phyloP scores from a whole-genome alignment of 2,113 vertebrate genomes.

The Sinocyclocheilus grahami region DNA sequence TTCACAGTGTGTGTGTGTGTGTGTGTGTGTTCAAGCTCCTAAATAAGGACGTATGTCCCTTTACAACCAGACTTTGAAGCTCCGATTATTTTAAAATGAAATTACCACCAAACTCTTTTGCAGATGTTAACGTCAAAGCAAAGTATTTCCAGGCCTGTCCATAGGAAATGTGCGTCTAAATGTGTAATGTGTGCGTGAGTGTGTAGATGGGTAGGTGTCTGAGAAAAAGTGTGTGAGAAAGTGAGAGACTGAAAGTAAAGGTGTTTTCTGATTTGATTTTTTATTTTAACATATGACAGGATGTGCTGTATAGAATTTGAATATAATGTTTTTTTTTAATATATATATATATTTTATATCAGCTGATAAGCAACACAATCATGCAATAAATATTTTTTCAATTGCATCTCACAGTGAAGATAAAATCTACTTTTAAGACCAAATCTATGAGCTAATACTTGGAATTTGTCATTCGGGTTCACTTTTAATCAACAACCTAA shows the following conservation, averaged over 20 bases:
- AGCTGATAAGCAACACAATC: not conserved
- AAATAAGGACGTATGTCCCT: conserved; percentile 20
- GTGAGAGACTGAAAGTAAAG: not conserved
- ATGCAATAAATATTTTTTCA: not conserved
- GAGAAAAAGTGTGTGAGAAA: not conserved
- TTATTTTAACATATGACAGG: not conserved
- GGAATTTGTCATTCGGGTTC: not conserved
- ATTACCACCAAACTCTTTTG: conserved; percentile 36
- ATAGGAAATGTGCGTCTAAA: conserved; percentile 46
- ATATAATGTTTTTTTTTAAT: not conserved
- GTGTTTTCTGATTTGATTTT: not conserved
- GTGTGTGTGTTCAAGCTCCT: not conserved
- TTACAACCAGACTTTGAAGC: conserved; percentile 44
- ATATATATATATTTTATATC: not conserved
- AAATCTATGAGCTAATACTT: not conserved
- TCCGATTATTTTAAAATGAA: conserved; percentile 37
- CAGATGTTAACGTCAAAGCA: conserved; percentile 57
- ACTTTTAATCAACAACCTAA: not conserved
- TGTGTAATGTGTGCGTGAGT: conserved; percentile 2
- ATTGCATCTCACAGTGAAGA: not conserved
- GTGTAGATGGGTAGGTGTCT: not conserved
- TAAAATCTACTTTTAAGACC: not conserved
- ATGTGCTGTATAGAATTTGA: not conserved
- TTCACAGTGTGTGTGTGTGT: conserved; percentile 1
- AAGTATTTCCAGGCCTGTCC: conserved; percentile 23